These are phyloP conservation scores for Chelmon rostratus DNA, from an alignment of 2,797 vertebrate species.

Conservation along the genomic window DNA sequence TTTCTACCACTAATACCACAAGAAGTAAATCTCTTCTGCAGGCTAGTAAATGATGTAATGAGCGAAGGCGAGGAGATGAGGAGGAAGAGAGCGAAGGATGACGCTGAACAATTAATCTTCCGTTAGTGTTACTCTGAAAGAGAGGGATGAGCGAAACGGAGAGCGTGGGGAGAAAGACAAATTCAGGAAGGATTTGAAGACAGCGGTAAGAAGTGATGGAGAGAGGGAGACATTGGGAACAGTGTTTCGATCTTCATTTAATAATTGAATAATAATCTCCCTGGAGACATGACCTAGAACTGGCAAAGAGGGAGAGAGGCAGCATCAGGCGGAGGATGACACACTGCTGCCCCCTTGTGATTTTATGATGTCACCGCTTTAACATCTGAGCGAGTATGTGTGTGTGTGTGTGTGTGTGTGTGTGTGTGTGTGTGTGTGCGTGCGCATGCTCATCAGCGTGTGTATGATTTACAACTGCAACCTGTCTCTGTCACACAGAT, in stretches of 20 bases:
- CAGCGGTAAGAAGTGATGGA: constrained; percentile 54
- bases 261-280: constrained; percentile 92
- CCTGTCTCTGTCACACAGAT: constrained; percentile 79
- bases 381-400: not conserved
- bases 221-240: constrained; percentile 72
- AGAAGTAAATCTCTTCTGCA: constrained; percentile 67
- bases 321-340: constrained; percentile 40
- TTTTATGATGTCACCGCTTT: constrained; percentile 54
- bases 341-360: constrained; percentile 86
- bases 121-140: constrained; percentile 48
- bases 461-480: constrained; percentile 81
- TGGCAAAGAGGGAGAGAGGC: constrained; percentile 62
- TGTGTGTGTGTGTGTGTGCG: not conserved
- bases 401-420: constrained; percentile 25
- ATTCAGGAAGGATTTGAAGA: constrained; percentile 59
- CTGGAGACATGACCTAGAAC: constrained; percentile 88
- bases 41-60: constrained; percentile 71
- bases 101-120: constrained; percentile 68
- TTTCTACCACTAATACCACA: constrained; percentile 49
- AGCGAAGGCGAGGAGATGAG: constrained; percentile 49
- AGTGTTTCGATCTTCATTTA: constrained; percentile 89
- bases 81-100: constrained; percentile 43
- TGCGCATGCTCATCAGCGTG: constrained; percentile 57
- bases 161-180: constrained; percentile 49
- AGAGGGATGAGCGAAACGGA: constrained; percentile 44